Evolutionary conservation across 2,888 invertebrate species (phyloP).

Genomic region (Tenthredo notha): DNA sequence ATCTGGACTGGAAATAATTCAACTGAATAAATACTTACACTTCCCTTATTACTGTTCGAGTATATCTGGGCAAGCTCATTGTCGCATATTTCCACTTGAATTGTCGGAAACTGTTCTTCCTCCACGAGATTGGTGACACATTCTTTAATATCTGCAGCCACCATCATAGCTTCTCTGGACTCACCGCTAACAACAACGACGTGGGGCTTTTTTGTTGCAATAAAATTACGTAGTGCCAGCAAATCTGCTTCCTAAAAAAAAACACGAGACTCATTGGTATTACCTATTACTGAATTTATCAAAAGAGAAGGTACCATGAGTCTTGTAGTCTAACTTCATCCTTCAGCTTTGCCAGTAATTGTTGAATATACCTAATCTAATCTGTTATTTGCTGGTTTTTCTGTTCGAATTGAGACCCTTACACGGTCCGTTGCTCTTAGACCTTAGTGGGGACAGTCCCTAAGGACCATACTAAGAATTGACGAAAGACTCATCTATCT

Average conservation of each 20-base stretch:
- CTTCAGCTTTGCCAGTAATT: not conserved
- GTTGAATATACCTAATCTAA: not conserved
- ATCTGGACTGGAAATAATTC: not conserved
- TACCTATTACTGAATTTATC: not conserved
- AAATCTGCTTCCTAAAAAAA: slow-evolving; percentile 82
- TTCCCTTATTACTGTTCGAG: slow-evolving; percentile 93
- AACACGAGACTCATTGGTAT: not conserved
- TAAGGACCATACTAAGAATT: not conserved
- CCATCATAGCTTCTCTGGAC: slow-evolving; percentile 91
- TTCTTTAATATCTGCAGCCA: slow-evolving; percentile 88
- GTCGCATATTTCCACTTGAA: slow-evolving; percentile 95
- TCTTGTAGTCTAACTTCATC: not conserved
- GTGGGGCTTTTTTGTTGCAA: slow-evolving; percentile 95
- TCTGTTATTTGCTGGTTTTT: not conserved
- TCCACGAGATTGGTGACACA: slow-evolving; percentile 88
- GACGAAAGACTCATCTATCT: slow-evolving; percentile 43
- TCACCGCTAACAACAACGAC: slow-evolving; percentile 95
- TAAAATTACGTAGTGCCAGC: slow-evolving; percentile 87
- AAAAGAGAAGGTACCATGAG: not conserved
- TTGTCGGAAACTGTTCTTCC: slow-evolving; percentile 92
- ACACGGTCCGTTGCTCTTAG: not conserved
- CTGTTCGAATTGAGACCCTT: not conserved
- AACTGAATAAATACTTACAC: slow-evolving; percentile 77
- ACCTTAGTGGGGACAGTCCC: not conserved
- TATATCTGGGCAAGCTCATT: slow-evolving; percentile 96